A percentile compares a stretch with the other conserved stretches of the same genome.
phyloP scores from a whole-genome alignment of 1,140 invertebrate species.

The Leptinotarsa lineolata region DNA sequence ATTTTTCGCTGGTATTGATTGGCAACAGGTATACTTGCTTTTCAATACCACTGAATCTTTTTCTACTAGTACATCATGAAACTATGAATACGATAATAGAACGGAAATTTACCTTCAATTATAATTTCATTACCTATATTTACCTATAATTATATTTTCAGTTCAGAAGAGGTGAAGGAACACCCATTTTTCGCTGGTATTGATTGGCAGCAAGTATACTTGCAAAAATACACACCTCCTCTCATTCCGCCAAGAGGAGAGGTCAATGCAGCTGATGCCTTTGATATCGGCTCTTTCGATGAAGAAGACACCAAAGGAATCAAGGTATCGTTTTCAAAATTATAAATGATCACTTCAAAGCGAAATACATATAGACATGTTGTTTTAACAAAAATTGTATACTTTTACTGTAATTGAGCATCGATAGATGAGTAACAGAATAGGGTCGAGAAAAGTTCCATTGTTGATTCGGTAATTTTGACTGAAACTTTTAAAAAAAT shows the following conservation, averaged over 20 bases:
- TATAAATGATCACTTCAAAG: too few relatives aligned
- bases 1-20: constrained; percentile 97
- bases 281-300: constrained; percentile 99
- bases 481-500: neutral
- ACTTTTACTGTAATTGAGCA: too few relatives aligned
- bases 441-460: neutral
- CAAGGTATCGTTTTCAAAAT: constrained; percentile 67
- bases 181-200: constrained; percentile 96
- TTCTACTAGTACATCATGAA: too few relatives aligned
- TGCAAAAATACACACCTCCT: constrained; percentile 97
- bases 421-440: too few relatives aligned
- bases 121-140: neutral
- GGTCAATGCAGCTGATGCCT: constrained; percentile 99
- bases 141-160: constrained; percentile 53
- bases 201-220: constrained; percentile 98
- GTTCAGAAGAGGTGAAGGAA: constrained; percentile 96
- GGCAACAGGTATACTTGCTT: constrained; percentile 95
- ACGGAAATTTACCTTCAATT: too few relatives aligned
- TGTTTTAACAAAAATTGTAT: too few relatives aligned
- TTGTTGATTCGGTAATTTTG: neutral
- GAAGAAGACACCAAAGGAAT: constrained; percentile 99
- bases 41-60: too few relatives aligned
- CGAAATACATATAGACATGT: too few relatives aligned
- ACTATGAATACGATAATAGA: too few relatives aligned
- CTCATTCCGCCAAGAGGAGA: constrained; percentile 97